Evolutionary conservation across 2,797 vertebrate genomes (phyloP), one percentile per base, ranked within the genome.

Genomic region (Scolopax bukidnonensis): DNA sequence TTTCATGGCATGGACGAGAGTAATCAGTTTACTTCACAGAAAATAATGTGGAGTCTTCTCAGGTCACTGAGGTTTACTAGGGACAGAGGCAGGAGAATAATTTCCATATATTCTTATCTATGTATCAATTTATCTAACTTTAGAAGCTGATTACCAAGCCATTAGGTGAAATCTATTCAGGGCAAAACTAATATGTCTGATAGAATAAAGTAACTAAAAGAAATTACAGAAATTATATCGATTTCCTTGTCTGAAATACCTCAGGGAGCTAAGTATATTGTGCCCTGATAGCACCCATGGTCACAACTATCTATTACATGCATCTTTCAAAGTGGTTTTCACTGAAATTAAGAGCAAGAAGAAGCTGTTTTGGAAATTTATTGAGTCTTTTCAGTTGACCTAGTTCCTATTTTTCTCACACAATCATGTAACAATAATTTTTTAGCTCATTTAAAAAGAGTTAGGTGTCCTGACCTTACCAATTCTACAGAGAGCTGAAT

Each of bases 121-220:
- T 0, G 0, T 68, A 71, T 48, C 0, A 0, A 60, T 89, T 71
- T 75, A 41, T 41, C 25, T 76, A 1, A 41, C 65, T 88, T 85
- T 47, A 83, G 28, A 77, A 74, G 12, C 4, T 59, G 63, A 59
- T 87, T 87, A 84, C 32, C 20, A 83, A 87, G 56, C 6, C 20
- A 40, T 80, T 64, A 74, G 11, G 15, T 90, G 67, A 94, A 88
- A 65, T 50, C 8, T 79, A n/a, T 47, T 90, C 13, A 50, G 40
- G 18, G 15, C 23, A 83, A 73, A 90, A 13, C 5, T 32, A 21
- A 2, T 3, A 21, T 10, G 13, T 32, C 43, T 74, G 12, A 33
- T 74, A 48, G 32, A 20, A 53, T 45, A 82, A 90, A 69, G 8
- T 45, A 90, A 38, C 69, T 67, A 53, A 81, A 84, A 73, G 24